Percentiles rank a stretch among this genome's conserved stretches.
These are phyloP conservation scores for Argyrosomus regius DNA, from an alignment of 2,797 vertebrate species.

Conservation along the genomic window DNA sequence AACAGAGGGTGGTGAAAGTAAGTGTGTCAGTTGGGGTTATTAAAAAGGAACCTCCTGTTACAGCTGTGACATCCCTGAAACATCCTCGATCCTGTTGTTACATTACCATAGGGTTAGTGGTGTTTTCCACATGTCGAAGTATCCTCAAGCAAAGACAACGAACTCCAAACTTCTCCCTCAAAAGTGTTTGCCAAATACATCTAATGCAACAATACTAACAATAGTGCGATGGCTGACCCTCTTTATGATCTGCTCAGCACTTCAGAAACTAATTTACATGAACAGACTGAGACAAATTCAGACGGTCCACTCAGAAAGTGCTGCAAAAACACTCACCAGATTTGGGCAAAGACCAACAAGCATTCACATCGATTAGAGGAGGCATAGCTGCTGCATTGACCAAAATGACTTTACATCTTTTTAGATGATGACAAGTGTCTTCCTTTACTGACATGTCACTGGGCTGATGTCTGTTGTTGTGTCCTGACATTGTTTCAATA, in stretches of 20 bases:
- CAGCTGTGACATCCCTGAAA: slow-evolving; percentile 8
- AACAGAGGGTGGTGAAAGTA: slow-evolving; percentile 13
- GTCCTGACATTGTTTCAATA: slow-evolving; percentile 6
- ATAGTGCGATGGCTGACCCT: background rate
- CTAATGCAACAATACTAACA: background rate
- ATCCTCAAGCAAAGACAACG: background rate
- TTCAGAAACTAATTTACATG: background rate
- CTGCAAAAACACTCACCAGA: slow-evolving; percentile 16
- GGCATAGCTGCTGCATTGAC: background rate
- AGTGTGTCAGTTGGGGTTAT: background rate
- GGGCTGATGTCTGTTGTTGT: background rate
- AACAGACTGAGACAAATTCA: background rate
- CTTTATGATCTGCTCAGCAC: background rate
- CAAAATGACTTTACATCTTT: slow-evolving; percentile 19
- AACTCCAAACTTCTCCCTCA: slow-evolving; percentile 1
- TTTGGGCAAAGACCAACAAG: background rate
- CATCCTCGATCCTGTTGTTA: slow-evolving; percentile 1
- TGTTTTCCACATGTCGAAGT: background rate
- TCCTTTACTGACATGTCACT: background rate
- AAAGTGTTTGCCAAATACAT: background rate
- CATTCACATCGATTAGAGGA: slow-evolving; percentile 2
- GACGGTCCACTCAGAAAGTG: background rate
- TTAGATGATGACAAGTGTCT: background rate
- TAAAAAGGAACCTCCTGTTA: background rate
- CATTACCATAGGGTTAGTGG: background rate